Percentiles rank a stretch among this genome's conserved stretches.
phyloP scores from a whole-genome alignment of 2,797 vertebrate genomes.

The Sebastes kiyomatsui region DNA sequence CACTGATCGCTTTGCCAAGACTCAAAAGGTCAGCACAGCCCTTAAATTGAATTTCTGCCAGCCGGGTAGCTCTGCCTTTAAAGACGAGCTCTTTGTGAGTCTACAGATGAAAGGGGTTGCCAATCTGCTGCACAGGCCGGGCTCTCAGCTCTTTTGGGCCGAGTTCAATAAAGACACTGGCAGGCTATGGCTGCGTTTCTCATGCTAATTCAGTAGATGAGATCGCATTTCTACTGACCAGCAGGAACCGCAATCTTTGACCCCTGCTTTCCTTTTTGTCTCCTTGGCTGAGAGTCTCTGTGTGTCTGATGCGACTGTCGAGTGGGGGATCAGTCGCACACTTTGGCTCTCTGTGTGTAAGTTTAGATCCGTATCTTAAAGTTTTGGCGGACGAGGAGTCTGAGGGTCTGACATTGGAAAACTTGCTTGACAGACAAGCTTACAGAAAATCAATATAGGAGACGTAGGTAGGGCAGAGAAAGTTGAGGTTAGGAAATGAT shows the following conservation, averaged over 20 bases:
- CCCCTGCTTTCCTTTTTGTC: background rate
- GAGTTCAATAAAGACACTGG: slow-evolving; percentile 5
- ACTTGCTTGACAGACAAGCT: slow-evolving; percentile 8
- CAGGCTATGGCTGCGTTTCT: slow-evolving; percentile 16
- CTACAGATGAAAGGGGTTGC: slow-evolving; percentile 30
- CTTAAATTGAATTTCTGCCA: slow-evolving; percentile 55
- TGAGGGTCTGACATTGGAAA: background rate
- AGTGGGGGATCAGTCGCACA: slow-evolving; percentile 20
- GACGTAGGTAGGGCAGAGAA: background rate
- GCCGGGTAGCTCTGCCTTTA: slow-evolving; percentile 19
- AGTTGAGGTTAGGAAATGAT: background rate
- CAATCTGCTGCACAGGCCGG: slow-evolving; percentile 21
- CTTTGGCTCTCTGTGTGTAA: background rate
- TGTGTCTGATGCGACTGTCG: background rate
- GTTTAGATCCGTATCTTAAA: slow-evolving; percentile 26
- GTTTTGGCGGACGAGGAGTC: background rate
- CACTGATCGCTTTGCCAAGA: slow-evolving; percentile 24
- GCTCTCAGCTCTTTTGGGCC: background rate
- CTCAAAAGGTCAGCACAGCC: slow-evolving; percentile 56
- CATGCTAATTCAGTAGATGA: slow-evolving; percentile 44
- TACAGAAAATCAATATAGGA: slow-evolving; percentile 11
- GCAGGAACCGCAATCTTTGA: slow-evolving; percentile 21
- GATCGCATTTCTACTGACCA: slow-evolving; percentile 21
- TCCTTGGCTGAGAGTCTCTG: background rate
- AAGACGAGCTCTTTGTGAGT: slow-evolving; percentile 29